Conservation (phyloP, 1,140 invertebrate genomes). For the Euschistus heros region DNA sequence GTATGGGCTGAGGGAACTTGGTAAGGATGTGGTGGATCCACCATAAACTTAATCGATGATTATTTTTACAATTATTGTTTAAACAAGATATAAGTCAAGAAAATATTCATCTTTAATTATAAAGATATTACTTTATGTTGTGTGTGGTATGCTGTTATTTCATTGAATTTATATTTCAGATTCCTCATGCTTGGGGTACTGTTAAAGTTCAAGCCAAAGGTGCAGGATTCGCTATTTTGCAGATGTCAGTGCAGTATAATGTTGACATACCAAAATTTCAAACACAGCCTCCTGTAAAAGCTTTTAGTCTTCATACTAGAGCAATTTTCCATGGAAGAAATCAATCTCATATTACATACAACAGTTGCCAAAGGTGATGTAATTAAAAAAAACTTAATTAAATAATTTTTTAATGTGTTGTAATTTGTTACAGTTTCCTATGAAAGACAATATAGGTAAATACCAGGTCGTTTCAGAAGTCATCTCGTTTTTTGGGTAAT, state of each 20-base stretch:
- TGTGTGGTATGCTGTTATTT: background rate
- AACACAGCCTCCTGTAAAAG: conserved; percentile 64
- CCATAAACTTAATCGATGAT: too few species aligned
- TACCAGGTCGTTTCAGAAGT: too few species aligned
- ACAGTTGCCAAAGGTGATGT: conserved; percentile 64
- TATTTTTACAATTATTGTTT: too few species aligned
- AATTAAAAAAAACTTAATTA: too few species aligned
- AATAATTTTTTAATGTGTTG: too few species aligned
- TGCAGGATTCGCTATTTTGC: conserved; percentile 80
- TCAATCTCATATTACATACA: conserved; percentile 80
- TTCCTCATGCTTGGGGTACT: conserved; percentile 84
- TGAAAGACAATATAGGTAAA: too few species aligned
- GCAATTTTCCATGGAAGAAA: conserved; percentile 78
- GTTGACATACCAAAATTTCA: conserved; percentile 80
- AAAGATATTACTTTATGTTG: background rate
- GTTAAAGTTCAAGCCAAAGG: conserved; percentile 82
- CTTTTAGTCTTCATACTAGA: conserved; percentile 61
- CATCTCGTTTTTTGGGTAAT: too few species aligned
- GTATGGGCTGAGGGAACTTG: too few species aligned
- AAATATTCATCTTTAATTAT: too few species aligned
- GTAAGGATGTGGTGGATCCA: too few species aligned
- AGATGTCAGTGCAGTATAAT: conserved; percentile 91
- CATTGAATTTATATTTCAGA: conserved; percentile 39
- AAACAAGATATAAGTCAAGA: too few species aligned
- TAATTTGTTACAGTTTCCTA: too few species aligned